These are phyloP conservation scores for Lithophane ornitopus DNA, from an alignment of 2,888 invertebrate genomes.

Conservation along the genomic window DNA sequence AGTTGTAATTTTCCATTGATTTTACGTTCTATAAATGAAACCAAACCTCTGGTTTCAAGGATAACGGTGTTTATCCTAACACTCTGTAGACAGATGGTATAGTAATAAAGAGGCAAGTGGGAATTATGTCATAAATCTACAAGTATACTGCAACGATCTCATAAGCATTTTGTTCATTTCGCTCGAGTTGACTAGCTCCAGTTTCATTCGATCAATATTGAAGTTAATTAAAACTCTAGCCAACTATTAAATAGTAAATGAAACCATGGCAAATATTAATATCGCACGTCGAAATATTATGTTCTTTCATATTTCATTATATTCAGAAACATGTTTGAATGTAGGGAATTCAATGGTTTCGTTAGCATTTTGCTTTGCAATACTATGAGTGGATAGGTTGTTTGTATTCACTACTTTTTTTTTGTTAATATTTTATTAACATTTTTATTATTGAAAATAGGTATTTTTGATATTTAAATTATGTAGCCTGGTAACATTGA, in stretches of 20 bases:
- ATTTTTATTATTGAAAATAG: background rate
- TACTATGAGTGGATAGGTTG: background rate
- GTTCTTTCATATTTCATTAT: conserved; percentile 54
- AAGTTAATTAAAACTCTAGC: conserved; percentile 57
- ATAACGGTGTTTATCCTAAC: too few relatives aligned
- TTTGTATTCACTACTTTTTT: conserved; percentile 5
- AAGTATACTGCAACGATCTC: conserved; percentile 21
- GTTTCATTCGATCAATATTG: conserved; percentile 43
- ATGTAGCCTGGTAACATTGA: too few relatives aligned
- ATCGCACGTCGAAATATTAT: conserved; percentile 40
- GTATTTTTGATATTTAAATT: background rate
- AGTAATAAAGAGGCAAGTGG: conserved; percentile 6
- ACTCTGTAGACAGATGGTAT: too few relatives aligned
- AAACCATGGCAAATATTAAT: conserved; percentile 53
- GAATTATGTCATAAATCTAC: background rate
- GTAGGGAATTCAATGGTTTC: conserved; percentile 27
- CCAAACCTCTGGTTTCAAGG: too few relatives aligned
- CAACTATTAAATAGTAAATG: conserved; percentile 36
- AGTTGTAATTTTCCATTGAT: too few relatives aligned
- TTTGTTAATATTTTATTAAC: background rate
- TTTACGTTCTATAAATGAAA: too few relatives aligned
- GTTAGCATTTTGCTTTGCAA: conserved; percentile 20
- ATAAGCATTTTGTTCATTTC: conserved; percentile 31
- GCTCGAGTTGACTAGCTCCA: conserved; percentile 24
- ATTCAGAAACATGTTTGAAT: conserved; percentile 36